Evolutionary conservation across 2,888 invertebrate species (phyloP), one percentile per base, ranked within the genome.

Genomic region (Operophtera brumata): DNA sequence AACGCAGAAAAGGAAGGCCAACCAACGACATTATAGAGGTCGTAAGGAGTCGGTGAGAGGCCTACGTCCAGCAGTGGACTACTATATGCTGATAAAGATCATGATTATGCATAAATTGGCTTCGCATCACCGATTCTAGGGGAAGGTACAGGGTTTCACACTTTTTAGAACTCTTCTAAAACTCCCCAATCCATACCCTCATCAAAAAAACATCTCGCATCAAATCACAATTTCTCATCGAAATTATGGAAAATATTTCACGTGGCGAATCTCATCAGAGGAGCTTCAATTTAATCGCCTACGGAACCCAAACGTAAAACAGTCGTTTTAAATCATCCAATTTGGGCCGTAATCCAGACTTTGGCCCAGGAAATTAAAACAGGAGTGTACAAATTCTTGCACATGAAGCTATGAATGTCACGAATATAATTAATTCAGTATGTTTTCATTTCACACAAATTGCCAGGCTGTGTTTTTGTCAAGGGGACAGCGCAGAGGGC

Each of bases 291-390:
- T 57, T 49, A 57, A 52, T 57, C 50, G 55, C 32, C 43, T 36
- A 50, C 46, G 42, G 50, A 50, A 47, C 56, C 47, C 50, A 13
- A 57, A 52, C 40, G 10, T 45, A 37, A 64, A 65, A 64, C 55
- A 67, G 48, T 14, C 57, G 32, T 69, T 69, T 69, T 65, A 70
- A 73, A 73, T 73, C 67, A 67, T 71, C 71, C 74, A 75, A 75
- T 76, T 74, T 69, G 61, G 47, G 46, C 42, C 45, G 64, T 73
- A 73, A 76, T 73, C 72, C 73, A 36, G 65, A 71, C 73, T 64
- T 68, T 43, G 59, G 43, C 41, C 36, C 59, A 62, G 63, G 60
- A 66, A 71, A 71, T 74, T 71, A 71, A 71, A 66, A 66, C 64
- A 52, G 60, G 49, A 48, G 42, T 36, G 42, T 8, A 44, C 37